Evolutionary conservation across 2,113 vertebrate genomes (phyloP), one percentile per base, ranked within the genome.

Genomic region (Camelus bactrianus): DNA sequence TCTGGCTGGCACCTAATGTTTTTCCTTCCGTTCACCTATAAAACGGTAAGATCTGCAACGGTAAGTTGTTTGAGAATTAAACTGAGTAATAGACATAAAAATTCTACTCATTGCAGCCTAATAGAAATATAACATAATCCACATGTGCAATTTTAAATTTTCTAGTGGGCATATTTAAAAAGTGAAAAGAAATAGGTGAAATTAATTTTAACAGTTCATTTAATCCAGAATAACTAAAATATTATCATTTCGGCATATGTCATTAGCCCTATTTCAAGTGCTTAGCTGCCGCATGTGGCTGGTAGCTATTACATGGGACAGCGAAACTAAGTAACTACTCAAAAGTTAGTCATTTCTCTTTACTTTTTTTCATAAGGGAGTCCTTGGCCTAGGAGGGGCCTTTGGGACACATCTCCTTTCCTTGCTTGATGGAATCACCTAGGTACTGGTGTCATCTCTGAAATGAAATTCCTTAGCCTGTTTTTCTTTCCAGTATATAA

Each of bases 41-140:
- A 64, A 89, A 56, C 56, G 24, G 19, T 83, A 92, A 96, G 80
- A 70, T 22, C 8, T 64, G 79, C 24, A 70, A 89, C 83, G 58
- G 38, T 42, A 42, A 83, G 28, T 95, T 93, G n/a, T 58, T 92
- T 84, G 76, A 93, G 48, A 90, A 79, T 89, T 84, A 70, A 86
- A 28, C 52, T 79, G 50, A 50, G 9, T 79, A 28, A 64, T 35
- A 92, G 73, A 89, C 48, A 32, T 56, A 72, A 88, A 77, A 94
- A 90, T 60, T 92, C 75, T 69, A 91, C 83, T 52, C 11, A 35
- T n/a, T 15, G 10, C 22, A 42, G 58, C 77, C 42, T 90, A 70
- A 83, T 79, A 91, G 58, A 86, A 90, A n/a, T 85, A 70, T 11
- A 80, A 75, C 28, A 75, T 73, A 77, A 19, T 42, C 54, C 35